phyloP scores from a whole-genome alignment of 2,113 vertebrate species.

The Megaceryle torquata region DNA sequence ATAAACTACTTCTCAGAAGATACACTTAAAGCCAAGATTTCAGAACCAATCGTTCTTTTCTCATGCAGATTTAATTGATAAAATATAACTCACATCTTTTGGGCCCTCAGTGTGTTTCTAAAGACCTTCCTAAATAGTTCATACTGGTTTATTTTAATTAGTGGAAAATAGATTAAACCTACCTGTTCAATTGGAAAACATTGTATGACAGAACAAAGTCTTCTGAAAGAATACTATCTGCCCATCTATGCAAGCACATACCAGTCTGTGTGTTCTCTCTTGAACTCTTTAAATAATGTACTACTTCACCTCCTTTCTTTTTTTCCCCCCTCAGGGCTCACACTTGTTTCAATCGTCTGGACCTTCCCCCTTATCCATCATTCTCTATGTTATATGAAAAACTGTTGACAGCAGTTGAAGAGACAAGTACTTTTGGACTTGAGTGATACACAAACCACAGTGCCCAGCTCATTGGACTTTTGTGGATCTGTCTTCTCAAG shows the following conservation, averaged over 20 bases:
- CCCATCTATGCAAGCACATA: neutral
- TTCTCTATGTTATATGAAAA: conserved; percentile 99
- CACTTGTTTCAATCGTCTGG: conserved; percentile 97
- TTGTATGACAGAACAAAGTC: conserved; percentile 3
- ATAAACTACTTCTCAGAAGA: neutral
- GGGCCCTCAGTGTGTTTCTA: neutral
- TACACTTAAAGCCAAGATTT: neutral
- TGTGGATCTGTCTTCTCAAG: conserved; percentile 52
- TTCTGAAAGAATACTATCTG: neutral
- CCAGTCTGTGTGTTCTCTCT: conserved; percentile 1
- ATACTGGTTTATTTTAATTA: neutral
- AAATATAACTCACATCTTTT: neutral
- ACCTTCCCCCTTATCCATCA: conserved; percentile 95
- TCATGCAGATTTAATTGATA: neutral
- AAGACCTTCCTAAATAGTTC: neutral
- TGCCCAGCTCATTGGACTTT: conserved; percentile 50
- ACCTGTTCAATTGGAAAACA: neutral
- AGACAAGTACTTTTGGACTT: conserved; percentile 97
- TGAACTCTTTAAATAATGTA: neutral
- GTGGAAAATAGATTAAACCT: neutral
- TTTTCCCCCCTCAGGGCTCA: conserved; percentile 84
- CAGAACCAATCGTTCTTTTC: neutral
- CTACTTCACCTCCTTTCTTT: conserved; percentile 26
- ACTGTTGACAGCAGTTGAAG: conserved; percentile 95
- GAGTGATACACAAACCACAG: conserved; percentile 78